phyloP scores from a whole-genome alignment of 2,797 vertebrate genomes.

The Momotus momota region DNA sequence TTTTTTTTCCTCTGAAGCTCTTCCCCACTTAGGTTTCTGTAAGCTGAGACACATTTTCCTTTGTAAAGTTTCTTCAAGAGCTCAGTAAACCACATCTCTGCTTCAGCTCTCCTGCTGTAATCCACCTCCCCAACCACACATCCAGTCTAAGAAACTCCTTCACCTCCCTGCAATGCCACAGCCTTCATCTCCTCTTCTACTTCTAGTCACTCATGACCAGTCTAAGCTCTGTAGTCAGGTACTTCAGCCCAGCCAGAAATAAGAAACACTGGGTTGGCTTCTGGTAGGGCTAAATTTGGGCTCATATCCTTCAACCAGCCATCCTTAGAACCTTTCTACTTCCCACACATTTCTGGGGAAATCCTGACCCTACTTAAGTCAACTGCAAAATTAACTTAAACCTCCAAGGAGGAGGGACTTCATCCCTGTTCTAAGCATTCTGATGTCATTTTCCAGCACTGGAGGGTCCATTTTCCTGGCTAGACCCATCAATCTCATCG shows the following conservation, averaged over 20 bases:
- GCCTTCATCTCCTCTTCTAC: not conserved
- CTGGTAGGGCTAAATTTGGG: not conserved
- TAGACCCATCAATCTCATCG: not conserved
- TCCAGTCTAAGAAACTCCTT: not conserved
- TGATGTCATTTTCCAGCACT: not conserved
- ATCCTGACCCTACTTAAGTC: not conserved
- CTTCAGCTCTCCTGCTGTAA: not conserved
- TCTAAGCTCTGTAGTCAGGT: not conserved
- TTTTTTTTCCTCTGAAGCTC: not conserved
- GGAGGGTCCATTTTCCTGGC: not conserved
- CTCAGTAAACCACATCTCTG: not conserved
- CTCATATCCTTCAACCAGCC: not conserved
- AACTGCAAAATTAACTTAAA: not conserved
- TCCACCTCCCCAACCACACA: not conserved
- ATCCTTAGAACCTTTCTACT: not conserved
- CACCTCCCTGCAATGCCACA: not conserved
- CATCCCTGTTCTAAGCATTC: not conserved
- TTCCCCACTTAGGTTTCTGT: not conserved
- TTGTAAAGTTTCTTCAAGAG: not conserved
- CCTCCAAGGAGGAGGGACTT: not conserved
- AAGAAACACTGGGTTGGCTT: not conserved
- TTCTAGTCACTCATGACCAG: not conserved
- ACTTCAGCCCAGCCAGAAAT: not conserved
- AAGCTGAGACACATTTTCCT: not conserved
- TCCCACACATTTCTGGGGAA: not conserved